A percentile compares a stretch with the other conserved stretches of the same genome.
Evolutionary conservation across 2,888 invertebrate genomes (phyloP).

Genomic region (Cenopis cana): DNA sequence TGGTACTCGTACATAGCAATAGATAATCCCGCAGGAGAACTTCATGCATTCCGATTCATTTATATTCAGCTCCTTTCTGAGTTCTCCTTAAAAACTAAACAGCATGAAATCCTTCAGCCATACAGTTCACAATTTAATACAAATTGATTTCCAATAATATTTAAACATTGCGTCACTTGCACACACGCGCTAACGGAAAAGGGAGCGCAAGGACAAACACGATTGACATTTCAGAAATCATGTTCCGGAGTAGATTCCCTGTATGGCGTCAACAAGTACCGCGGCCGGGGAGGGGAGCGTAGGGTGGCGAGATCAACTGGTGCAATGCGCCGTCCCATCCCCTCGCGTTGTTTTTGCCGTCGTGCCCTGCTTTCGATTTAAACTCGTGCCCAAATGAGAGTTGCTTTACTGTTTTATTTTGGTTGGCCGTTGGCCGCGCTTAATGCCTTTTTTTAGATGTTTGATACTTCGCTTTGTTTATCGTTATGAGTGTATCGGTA

Average conservation of each 20-base stretch:
- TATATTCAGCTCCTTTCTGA: neutral
- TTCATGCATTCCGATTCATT: neutral
- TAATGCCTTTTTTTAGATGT: slow-evolving; percentile 50
- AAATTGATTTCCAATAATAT: neutral
- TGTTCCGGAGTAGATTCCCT: slow-evolving; percentile 25
- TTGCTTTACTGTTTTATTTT: slow-evolving; percentile 55
- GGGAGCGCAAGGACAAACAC: neutral
- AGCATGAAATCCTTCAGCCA: neutral
- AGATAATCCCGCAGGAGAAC: neutral
- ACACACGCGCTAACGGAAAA: neutral
- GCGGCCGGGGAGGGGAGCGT: slow-evolving; percentile 46
- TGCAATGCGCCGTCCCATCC: slow-evolving; percentile 82
- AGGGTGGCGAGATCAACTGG: slow-evolving; percentile 80
- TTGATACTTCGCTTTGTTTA: slow-evolving; percentile 31
- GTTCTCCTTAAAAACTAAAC: neutral
- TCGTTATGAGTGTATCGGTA: neutral
- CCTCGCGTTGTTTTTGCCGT: slow-evolving; percentile 68
- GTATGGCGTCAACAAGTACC: slow-evolving; percentile 76
- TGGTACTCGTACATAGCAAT: neutral
- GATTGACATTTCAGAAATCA: neutral
- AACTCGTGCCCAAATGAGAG: slow-evolving; percentile 64
- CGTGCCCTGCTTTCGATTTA: slow-evolving; percentile 68
- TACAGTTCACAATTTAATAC: neutral
- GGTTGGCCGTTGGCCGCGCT: slow-evolving; percentile 53
- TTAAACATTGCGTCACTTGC: neutral